Evolutionary conservation across 2,113 vertebrate genomes (phyloP).

Genomic region (Hippolais icterina): DNA sequence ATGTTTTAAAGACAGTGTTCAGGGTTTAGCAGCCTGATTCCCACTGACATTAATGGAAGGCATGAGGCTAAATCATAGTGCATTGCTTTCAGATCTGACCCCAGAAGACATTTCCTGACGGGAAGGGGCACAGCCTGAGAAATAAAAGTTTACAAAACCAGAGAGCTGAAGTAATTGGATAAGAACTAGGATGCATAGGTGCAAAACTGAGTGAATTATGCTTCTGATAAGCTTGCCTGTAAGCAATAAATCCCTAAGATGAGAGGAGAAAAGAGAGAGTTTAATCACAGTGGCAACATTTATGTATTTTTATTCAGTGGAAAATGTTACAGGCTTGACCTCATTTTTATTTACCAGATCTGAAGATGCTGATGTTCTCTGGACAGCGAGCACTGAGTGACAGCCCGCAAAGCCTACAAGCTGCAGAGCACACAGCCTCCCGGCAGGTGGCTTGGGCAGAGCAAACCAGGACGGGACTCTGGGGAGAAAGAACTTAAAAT

Average conservation of each 20-base stretch:
- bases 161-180: conserved; percentile 46
- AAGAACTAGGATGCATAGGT: conserved; percentile 29
- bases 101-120: conserved; percentile 26
- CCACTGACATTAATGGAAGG: conserved; percentile 16
- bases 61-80: conserved; percentile 35
- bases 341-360: conserved; percentile 32
- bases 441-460: background rate
- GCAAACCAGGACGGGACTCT: background rate
- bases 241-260: conserved; percentile 34
- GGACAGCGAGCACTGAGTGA: background rate
- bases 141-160: conserved; percentile 44
- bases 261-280: background rate
- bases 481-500: conserved; percentile 2
- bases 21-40: conserved; percentile 21
- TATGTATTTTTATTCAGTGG: conserved; percentile 2
- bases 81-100: conserved; percentile 39
- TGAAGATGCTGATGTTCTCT: background rate
- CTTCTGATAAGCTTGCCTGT: background rate
- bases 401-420: background rate
- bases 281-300: conserved; percentile 12
- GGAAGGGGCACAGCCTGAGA: conserved; percentile 26
- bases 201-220: conserved; percentile 19
- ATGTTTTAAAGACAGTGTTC: conserved; percentile 12
- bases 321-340: background rate
- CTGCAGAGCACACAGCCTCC: background rate